These are phyloP conservation scores for Polyergus mexicanus DNA, from an alignment of 1,140 invertebrate species.

Conservation along the genomic window DNA sequence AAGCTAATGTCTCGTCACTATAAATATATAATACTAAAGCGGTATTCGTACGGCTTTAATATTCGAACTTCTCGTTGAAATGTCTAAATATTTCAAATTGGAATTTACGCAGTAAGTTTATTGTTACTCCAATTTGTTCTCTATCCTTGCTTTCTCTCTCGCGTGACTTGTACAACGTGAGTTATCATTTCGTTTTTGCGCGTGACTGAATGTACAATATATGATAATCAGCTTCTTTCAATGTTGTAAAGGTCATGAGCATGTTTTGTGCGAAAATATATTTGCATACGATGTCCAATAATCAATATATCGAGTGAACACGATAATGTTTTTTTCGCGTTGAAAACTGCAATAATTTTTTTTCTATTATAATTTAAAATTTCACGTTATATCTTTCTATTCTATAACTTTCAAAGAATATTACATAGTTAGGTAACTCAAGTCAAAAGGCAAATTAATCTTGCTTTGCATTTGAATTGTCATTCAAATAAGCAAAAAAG, in stretches of 20 bases:
- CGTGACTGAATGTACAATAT: background rate
- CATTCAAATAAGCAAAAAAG: background rate
- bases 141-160: conserved; percentile 32
- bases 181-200: conserved; percentile 40
- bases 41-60: background rate
- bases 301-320: background rate
- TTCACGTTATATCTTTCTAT: background rate
- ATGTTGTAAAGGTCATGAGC: conserved; percentile 26
- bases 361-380: background rate
- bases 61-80: conserved; percentile 6
- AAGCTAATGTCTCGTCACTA: background rate
- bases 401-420: background rate
- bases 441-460: background rate
- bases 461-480: conserved; percentile 9
- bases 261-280: background rate
- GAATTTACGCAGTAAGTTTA: conserved; percentile 16
- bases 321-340: background rate
- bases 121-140: conserved; percentile 16
- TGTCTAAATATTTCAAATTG: conserved; percentile 18
- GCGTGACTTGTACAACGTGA: conserved; percentile 47
- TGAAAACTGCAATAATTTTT: background rate
- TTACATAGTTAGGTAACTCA: background rate
- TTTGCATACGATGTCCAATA: background rate
- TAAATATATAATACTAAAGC: background rate
- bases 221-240: conserved; percentile 19